Evolutionary conservation across 2,113 vertebrate genomes (phyloP).

Genomic region (Zapornia atra): DNA sequence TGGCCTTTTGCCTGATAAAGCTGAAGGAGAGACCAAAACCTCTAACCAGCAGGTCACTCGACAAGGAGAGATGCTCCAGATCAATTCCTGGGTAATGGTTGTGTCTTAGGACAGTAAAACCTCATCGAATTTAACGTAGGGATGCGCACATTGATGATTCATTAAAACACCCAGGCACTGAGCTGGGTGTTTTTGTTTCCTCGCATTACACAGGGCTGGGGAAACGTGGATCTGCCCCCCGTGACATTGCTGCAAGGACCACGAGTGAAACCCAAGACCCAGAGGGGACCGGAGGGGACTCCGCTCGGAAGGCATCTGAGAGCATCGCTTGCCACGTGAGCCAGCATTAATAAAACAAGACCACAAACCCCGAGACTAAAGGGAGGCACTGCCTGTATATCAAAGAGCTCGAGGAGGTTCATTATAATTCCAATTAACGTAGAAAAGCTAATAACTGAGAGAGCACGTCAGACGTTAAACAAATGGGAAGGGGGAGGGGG

Average conservation of each 20-base stretch:
- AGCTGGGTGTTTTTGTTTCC: not conserved
- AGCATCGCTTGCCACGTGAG: not conserved
- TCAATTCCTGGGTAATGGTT: not conserved
- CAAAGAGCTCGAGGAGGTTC: not conserved
- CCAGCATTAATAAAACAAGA: not conserved
- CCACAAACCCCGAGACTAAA: not conserved
- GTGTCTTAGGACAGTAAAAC: not conserved
- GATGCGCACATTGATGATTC: not conserved
- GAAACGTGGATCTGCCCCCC: not conserved
- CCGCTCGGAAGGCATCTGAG: not conserved
- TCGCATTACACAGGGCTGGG: not conserved
- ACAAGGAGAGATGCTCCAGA: not conserved
- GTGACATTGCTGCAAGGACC: conserved; percentile 31
- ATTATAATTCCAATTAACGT: not conserved
- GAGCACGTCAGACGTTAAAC: not conserved
- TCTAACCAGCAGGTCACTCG: not conserved
- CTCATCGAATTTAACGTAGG: not conserved
- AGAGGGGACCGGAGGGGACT: not conserved
- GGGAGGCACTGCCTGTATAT: not conserved
- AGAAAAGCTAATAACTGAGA: not conserved
- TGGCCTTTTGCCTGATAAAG: not conserved
- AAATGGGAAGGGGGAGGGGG: not conserved
- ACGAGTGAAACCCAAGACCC: not conserved
- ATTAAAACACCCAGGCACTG: not conserved
- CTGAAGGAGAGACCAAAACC: not conserved